Evolutionary conservation across 1,140 invertebrate species (phyloP).

Genomic region (Lasioglossum albipes): DNA sequence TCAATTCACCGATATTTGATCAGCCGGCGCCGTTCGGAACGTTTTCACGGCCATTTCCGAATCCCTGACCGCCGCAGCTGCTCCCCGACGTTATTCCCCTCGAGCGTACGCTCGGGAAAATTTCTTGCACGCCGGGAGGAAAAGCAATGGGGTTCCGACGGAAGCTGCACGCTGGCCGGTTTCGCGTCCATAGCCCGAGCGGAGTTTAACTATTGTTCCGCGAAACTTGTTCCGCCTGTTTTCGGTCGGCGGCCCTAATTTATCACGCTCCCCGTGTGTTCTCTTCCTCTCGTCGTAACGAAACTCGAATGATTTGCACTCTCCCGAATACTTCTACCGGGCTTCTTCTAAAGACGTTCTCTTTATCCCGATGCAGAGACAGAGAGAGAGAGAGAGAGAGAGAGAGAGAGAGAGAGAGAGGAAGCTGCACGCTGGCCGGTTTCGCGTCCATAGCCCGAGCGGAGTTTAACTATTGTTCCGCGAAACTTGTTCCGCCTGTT

Average conservation of each 20-base stretch:
- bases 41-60: slow-evolving; percentile 1
- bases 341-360: not conserved
- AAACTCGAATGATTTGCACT: not conserved
- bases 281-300: not conserved
- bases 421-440: not conserved
- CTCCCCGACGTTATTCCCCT: not conserved
- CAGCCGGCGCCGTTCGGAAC: not conserved
- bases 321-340: not conserved
- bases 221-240: slow-evolving; percentile 1
- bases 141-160: not conserved
- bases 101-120: not conserved
- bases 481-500: not conserved
- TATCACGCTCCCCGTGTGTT: not conserved
- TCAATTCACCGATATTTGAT: slow-evolving; percentile 1
- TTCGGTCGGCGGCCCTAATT: not conserved
- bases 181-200: not conserved
- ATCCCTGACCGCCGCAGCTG: not conserved
- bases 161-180: not conserved
- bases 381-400: too few relatives aligned
- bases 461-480: not conserved
- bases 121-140: not conserved
- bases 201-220: slow-evolving; percentile 3
- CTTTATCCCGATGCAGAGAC: not conserved
- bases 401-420: too few relatives aligned
- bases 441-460: too few relatives aligned